Evolutionary conservation across 2,797 vertebrate genomes (phyloP).

Genomic region (Pteronotus mesoamericanus): DNA sequence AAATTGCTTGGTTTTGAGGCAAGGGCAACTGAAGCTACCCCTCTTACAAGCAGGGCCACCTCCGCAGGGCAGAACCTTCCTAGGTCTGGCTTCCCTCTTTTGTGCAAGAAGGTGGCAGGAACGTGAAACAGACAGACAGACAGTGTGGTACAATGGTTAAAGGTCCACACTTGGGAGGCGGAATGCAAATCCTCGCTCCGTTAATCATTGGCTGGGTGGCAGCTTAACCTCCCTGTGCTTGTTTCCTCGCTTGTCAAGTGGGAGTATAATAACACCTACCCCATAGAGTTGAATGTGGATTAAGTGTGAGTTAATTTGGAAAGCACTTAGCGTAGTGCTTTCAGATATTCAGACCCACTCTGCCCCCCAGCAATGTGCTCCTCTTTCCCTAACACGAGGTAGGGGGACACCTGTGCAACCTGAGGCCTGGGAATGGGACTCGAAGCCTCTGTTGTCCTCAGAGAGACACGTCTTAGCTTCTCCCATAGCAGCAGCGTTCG

Average conservation of each 20-base stretch:
- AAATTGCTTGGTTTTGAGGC: not conserved
- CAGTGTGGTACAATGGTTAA: fast-evolving
- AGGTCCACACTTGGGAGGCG: not conserved
- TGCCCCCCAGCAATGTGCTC: not conserved
- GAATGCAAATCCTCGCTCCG: not conserved
- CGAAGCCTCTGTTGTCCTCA: not conserved
- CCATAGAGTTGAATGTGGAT: fast-evolving
- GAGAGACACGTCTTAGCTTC: not conserved
- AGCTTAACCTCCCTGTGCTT: not conserved
- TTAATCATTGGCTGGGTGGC: not conserved
- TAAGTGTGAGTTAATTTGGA: not conserved
- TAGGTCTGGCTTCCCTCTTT: not conserved
- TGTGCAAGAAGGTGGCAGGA: not conserved
- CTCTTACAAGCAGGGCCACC: not conserved
- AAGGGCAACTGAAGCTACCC: not conserved
- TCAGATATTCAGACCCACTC: not conserved
- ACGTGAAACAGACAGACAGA: not conserved
- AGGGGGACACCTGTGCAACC: not conserved
- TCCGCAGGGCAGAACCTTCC: not conserved
- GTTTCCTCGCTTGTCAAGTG: not conserved
- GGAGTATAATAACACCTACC: too few relatives aligned
- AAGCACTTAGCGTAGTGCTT: not conserved
- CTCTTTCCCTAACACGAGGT: not conserved
- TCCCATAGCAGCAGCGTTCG: not conserved
- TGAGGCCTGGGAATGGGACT: not conserved